Evolutionary conservation across 2,113 vertebrate species (phyloP), one percentile per base, ranked within the genome.

Genomic region (Fregetta grallaria): DNA sequence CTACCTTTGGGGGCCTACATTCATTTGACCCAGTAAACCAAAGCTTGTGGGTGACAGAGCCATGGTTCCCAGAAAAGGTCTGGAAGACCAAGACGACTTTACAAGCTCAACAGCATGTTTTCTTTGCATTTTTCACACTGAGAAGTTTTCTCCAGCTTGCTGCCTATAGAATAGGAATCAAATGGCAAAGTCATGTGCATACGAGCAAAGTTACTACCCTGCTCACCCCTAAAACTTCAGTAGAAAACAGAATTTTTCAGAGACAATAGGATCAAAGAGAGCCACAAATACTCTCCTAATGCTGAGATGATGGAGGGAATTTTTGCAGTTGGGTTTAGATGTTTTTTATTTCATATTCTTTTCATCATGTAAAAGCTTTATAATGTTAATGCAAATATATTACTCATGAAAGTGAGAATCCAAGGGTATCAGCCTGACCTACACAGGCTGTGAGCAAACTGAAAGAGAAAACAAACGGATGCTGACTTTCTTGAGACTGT

Each of bases 201-300:
- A 11, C 7, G 14, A 66, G 13, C 23, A 56, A 93, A 86, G 27
- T 58, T 34, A 61, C 34, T 62, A 62, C 62, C 5, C 30, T 44
- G 32, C 12, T 90, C 38, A 70, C 9, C 30, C 22, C 1, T 1
- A 73, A 65, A 91, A 29, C 40, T 88, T 61, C 16, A 29, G 17
- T 1, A 49, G 12, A 66, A 80, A 52, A 22, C 16, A 38, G 21
- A 91, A 23, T 21, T 87, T 81, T 81, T 45, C 70, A 38, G 44
- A 90, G 30, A 72, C 27, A 55, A 42, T 0, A 38, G n/a, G 47
- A 67, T 27, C 0, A 0, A 91, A 70, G 1, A 1, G 21, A 92
- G 20, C 30, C 55, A 47, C 59, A 86, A 71, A 71, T 38, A 49
- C 13, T 27, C 47, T 58, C 38, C 40, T 67, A 84, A 73, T 20